Base-by-base conservation (phyloP, 2,113 vertebrate genomes). In the Pseudolaguvia tuberculata region DNA sequence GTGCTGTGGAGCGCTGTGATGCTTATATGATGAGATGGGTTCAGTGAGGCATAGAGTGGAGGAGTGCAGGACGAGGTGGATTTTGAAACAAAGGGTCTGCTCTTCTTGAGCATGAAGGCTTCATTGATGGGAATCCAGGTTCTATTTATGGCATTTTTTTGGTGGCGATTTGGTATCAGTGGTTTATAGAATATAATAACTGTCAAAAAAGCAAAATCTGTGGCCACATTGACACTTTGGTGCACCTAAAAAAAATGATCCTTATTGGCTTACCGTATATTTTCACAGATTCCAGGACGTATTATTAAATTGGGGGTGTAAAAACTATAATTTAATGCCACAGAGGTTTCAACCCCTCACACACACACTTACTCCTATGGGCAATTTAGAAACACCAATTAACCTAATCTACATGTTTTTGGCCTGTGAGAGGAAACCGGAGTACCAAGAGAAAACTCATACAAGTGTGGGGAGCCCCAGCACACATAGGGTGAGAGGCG, bases 81-180 rank as follows among this genome's bases (percentile, higher is more conserved):
- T 90, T 90, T 80, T 89, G 90, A 87, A 89, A 82, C 79, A 89
- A 87, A 86, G 78, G 82, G 82, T 14, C 31, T 86, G 83, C 87
- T 90, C 89, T 88, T 86, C 75, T 77, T 87, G 85, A 90, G 89
- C 87, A 88, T 88, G 89, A 90, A 85, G 86, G 75, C 76, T 84
- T 87, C 86, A 87, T 83, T 83, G 79, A 77, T 78, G 86, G 85
- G 81, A 17, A 79, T 87, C 80, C 72, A 78, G 80, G 81, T 83
- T 80, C 75, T 81, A 76, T 77, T 79, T 77, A 82, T 82, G 83
- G 79, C 29, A 78, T 76, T 86, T 86, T 79, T 87, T 79, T 52
- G 35, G 14, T 15, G 39, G n/a, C 29, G 45, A 67, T 76, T 52
- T 5, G n/a, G 17, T 56, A 39, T 21, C 53, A 20, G 14, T 47